phyloP scores from a whole-genome alignment of 2,888 invertebrate genomes.

The Unio pictorum region DNA sequence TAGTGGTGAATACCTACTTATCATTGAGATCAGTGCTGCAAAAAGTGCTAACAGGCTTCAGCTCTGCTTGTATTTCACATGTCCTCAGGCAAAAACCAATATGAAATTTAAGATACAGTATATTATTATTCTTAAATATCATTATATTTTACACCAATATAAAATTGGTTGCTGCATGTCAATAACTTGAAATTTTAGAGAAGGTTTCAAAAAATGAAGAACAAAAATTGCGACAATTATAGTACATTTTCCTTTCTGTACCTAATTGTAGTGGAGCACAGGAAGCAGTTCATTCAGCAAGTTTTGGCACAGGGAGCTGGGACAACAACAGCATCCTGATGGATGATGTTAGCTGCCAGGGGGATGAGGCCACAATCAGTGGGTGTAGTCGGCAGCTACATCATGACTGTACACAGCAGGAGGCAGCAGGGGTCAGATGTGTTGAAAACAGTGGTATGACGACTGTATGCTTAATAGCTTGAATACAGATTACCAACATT shows the following conservation, averaged over 20 bases:
- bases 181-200: too few relatives aligned
- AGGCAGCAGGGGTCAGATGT: slow-evolving; percentile 58
- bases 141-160: too few relatives aligned
- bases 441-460: slow-evolving; percentile 41
- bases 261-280: slow-evolving; percentile 72
- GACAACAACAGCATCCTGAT: slow-evolving; percentile 44
- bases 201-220: too few relatives aligned
- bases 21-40: too few relatives aligned
- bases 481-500: not conserved
- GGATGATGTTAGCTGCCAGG: slow-evolving; percentile 56
- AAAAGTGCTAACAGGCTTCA: too few relatives aligned
- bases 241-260: not conserved
- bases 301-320: slow-evolving; percentile 38
- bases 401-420: slow-evolving; percentile 50
- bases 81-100: too few relatives aligned
- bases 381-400: slow-evolving; percentile 44
- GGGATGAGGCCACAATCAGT: slow-evolving; percentile 46
- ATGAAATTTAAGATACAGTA: too few relatives aligned
- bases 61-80: too few relatives aligned
- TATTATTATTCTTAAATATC: too few relatives aligned
- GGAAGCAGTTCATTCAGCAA: slow-evolving; percentile 69
- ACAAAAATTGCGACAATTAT: not conserved
- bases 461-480: not conserved
- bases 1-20: too few relatives aligned
- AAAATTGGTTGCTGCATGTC: too few relatives aligned